Evolutionary conservation across 92 coral and sea anemone species (phyloP).

Genomic region (Hydrozoanthus gracilis): DNA sequence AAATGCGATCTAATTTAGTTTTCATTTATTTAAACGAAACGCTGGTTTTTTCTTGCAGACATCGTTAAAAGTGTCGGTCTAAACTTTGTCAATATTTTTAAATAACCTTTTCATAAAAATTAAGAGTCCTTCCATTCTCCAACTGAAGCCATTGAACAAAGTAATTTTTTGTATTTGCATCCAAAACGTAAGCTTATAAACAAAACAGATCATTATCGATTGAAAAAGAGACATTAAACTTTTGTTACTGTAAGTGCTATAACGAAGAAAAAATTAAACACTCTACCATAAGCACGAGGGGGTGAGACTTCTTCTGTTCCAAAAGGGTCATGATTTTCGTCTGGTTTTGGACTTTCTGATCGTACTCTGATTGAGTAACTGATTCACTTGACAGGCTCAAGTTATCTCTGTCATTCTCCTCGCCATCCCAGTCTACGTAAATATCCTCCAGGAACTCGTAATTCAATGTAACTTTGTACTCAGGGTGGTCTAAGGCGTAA

Average conservation of each 20-base stretch:
- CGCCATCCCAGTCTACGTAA: constrained; percentile 78
- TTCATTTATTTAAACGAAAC: no score
- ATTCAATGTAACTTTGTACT: constrained; percentile 66
- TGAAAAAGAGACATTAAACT: neutral
- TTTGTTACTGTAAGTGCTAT: no score
- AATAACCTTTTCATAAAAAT: no score
- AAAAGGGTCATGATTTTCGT: constrained; percentile 65
- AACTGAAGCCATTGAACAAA: no score
- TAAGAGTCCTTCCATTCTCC: no score
- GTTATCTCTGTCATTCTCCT: constrained; percentile 67
- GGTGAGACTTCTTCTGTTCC: constrained; percentile 86
- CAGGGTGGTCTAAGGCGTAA: constrained; percentile 62
- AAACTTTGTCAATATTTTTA: no score
- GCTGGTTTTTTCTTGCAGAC: no score
- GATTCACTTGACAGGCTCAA: constrained; percentile 67
- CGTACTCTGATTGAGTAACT: constrained; percentile 52
- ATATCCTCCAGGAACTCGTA: constrained; percentile 95
- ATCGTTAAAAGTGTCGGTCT: no score
- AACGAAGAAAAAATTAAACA: neutral
- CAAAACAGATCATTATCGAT: no score
- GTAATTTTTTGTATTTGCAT: no score
- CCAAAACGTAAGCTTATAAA: no score
- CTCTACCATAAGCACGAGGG: constrained; percentile 96
- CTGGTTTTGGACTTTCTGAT: constrained; percentile 42
- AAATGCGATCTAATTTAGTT: no score